Conservation (phyloP, 2,888 invertebrate genomes). For the Melanostoma mellinum region DNA sequence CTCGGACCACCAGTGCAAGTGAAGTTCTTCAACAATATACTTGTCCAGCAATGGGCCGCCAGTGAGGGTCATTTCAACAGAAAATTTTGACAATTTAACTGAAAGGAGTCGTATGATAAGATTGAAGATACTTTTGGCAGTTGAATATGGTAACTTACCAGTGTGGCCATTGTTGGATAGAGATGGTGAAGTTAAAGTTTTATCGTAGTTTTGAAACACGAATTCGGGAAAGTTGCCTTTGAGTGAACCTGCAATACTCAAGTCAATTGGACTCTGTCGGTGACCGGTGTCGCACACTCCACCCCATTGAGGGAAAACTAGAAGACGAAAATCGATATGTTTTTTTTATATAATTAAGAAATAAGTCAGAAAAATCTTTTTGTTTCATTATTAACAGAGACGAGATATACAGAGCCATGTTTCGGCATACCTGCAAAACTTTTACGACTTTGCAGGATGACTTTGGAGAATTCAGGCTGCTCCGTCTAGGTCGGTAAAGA, state of each 20-base stretch:
- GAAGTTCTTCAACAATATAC: conserved; percentile 88
- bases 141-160: conserved; percentile 75
- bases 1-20: conserved; percentile 94
- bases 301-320: conserved; percentile 84
- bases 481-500: too few relatives aligned
- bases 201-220: conserved; percentile 78
- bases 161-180: conserved; percentile 81
- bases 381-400: too few relatives aligned
- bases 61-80: conserved; percentile 77
- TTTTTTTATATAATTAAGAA: background rate
- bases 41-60: conserved; percentile 83
- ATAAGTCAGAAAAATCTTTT: too few relatives aligned
- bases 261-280: conserved; percentile 90
- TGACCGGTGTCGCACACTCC: conserved; percentile 85
- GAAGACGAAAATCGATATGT: conserved; percentile 30
- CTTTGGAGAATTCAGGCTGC: too few relatives aligned
- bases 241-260: conserved; percentile 84
- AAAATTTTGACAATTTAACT: conserved; percentile 79
- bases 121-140: background rate
- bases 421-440: too few relatives aligned
- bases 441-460: too few relatives aligned
- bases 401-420: too few relatives aligned
- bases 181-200: conserved; percentile 75
- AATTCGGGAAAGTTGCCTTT: conserved; percentile 80
- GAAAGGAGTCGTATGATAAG: background rate